Evolutionary conservation across 2,888 invertebrate species (phyloP).

Genomic region (Agrochola lychnidis): DNA sequence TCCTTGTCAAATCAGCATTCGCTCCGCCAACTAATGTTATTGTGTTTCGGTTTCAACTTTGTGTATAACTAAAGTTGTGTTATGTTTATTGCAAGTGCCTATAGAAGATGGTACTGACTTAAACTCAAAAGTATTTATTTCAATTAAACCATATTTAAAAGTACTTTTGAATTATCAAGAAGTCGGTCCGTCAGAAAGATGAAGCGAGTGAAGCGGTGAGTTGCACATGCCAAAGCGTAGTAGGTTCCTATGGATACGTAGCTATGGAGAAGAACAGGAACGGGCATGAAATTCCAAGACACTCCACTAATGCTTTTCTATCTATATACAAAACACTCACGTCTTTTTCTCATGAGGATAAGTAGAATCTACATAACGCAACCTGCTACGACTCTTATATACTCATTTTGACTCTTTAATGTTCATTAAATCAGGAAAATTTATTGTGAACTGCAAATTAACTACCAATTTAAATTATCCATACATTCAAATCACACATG

Average conservation of each 20-base stretch:
- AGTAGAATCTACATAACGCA: not conserved
- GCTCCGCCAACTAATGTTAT: slow-evolving; percentile 12
- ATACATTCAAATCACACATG: not conserved
- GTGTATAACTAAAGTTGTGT: not conserved
- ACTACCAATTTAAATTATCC: not conserved
- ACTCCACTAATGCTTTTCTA: not conserved
- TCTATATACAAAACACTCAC: not conserved
- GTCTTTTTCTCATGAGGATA: not conserved
- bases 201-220: too few species aligned
- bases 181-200: not conserved
- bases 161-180: not conserved
- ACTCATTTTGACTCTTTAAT: not conserved
- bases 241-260: not conserved
- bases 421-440: not conserved
- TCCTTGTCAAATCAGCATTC: slow-evolving; percentile 30
- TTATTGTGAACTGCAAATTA: not conserved
- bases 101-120: too few species aligned
- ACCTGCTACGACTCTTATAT: not conserved
- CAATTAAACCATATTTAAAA: not conserved
- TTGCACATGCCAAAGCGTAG: not conserved
- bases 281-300: not conserved
- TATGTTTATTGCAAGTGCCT: not conserved
- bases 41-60: slow-evolving; percentile 13
- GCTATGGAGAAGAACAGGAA: not conserved
- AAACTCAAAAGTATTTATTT: not conserved